Evolutionary conservation across 1,140 invertebrate genomes (phyloP).

Genomic region (Lepidostoma basale): DNA sequence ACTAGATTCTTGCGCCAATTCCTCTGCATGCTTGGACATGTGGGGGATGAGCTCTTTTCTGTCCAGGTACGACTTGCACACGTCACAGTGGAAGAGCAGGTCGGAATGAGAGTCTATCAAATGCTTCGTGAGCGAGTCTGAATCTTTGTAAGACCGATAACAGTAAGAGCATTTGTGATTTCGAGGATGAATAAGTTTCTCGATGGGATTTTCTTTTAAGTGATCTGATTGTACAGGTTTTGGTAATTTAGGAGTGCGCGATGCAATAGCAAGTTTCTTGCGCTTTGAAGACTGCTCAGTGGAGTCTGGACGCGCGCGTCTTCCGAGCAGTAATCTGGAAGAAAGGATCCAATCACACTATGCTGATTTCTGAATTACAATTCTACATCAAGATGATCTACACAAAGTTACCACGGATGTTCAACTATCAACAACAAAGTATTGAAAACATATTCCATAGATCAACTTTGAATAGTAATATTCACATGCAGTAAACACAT

Average conservation of each 20-base stretch:
- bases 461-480: not conserved
- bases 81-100: slow-evolving; percentile 51
- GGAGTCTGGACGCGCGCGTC: slow-evolving; percentile 21
- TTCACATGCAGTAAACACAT: slow-evolving; percentile 11
- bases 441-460: too few species aligned
- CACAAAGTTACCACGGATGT: not conserved
- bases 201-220: not conserved
- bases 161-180: slow-evolving; percentile 48
- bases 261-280: slow-evolving; percentile 44
- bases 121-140: slow-evolving; percentile 45
- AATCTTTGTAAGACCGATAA: slow-evolving; percentile 25
- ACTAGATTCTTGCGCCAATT: slow-evolving; percentile 34
- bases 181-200: not conserved
- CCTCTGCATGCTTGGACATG: slow-evolving; percentile 50
- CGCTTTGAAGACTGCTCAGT: slow-evolving; percentile 40
- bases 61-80: slow-evolving; percentile 50
- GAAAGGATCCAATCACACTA: slow-evolving; percentile 43
- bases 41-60: slow-evolving; percentile 49
- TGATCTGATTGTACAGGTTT: slow-evolving; percentile 33
- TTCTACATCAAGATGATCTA: slow-evolving; percentile 30
- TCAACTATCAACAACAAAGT: slow-evolving; percentile 3
- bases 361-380: slow-evolving; percentile 29
- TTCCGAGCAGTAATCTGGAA: slow-evolving; percentile 41
- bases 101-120: slow-evolving; percentile 47
- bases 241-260: slow-evolving; percentile 37